Conservation (phyloP, 2,797 vertebrate species). For the Propithecus perrieri region DNA sequence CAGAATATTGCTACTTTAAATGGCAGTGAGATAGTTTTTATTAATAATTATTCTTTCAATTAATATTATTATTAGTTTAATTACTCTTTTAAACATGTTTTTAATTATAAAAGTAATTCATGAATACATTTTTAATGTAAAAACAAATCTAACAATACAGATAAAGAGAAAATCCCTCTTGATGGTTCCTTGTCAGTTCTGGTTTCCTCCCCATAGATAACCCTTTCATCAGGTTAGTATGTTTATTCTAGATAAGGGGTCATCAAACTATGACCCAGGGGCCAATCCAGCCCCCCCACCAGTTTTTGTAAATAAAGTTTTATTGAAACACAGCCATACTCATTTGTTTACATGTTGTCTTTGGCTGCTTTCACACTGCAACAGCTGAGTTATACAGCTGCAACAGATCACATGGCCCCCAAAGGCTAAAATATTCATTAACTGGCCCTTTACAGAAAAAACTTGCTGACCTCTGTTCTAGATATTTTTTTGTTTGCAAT, state of each 20-base stretch:
- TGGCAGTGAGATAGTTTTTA: constrained; percentile 6
- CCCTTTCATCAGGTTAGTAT: background rate
- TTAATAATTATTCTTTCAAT: background rate
- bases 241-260: background rate
- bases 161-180: background rate
- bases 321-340: background rate
- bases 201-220: background rate
- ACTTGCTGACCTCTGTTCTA: background rate
- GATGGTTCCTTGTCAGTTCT: background rate
- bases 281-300: background rate
- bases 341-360: background rate
- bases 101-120: background rate
- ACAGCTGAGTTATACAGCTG: background rate
- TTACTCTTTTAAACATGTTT: background rate
- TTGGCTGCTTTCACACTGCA: background rate
- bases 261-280: background rate
- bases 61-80: background rate
- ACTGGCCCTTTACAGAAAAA: background rate
- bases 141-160: background rate
- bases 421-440: background rate
- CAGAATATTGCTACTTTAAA: background rate
- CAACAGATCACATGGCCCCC: background rate
- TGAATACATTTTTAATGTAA: background rate
- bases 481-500: background rate
- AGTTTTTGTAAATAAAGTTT: constrained; percentile 24